Percentiles rank a stretch among this genome's conserved stretches.
These are phyloP conservation scores for Allophyes oxyacanthae DNA, from an alignment of 2,888 invertebrate species.

Conservation along the genomic window DNA sequence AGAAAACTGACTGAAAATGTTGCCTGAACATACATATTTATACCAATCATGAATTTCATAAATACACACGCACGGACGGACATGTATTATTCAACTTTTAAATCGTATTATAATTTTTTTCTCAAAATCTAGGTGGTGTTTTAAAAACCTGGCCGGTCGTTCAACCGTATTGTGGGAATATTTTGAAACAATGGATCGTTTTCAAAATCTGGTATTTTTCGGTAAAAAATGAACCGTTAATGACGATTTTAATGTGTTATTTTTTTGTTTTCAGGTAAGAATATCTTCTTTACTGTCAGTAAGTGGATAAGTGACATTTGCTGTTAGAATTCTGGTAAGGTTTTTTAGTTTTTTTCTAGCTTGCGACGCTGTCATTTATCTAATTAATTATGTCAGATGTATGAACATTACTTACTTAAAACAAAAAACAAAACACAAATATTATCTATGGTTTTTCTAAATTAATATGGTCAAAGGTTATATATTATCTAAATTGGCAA, in stretches of 20 bases:
- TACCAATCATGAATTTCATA: slow-evolving; percentile 51
- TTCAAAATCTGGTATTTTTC: slow-evolving; percentile 58
- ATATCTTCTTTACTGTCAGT: slow-evolving; percentile 28
- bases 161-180: slow-evolving; percentile 69
- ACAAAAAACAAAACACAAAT: too few relatives aligned
- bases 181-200: slow-evolving; percentile 62
- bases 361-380: slow-evolving; percentile 15
- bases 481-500: too few relatives aligned
- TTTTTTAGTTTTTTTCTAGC: neutral
- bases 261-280: slow-evolving; percentile 69
- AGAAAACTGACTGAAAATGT: slow-evolving; percentile 31
- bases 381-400: neutral
- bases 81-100: slow-evolving; percentile 78
- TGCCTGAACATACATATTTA: slow-evolving; percentile 11
- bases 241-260: slow-evolving; percentile 55
- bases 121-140: slow-evolving; percentile 78
- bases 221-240: slow-evolving; percentile 58
- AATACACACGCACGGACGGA: slow-evolving; percentile 66
- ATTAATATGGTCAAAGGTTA: too few relatives aligned
- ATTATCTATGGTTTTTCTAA: too few relatives aligned
- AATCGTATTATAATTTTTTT: slow-evolving; percentile 77
- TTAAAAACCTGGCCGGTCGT: slow-evolving; percentile 84
- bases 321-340: slow-evolving; percentile 3
- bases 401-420: neutral
- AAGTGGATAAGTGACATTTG: slow-evolving; percentile 33